Conservation (phyloP, 2,797 vertebrate species). For the Apodemus agrarius region DNA sequence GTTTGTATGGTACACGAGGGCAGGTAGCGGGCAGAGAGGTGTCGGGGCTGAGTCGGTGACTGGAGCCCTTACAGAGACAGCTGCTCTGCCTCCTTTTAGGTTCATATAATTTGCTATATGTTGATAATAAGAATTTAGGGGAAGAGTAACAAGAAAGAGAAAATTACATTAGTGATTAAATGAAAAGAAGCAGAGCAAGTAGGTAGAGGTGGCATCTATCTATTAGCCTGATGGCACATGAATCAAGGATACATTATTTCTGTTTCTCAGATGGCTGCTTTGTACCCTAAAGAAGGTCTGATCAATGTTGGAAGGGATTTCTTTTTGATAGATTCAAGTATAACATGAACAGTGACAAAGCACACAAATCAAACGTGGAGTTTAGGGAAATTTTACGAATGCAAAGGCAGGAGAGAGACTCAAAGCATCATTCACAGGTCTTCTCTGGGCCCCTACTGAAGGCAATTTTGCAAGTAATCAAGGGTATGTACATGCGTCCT, state of each 20-base stretch:
- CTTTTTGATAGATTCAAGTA: neutral
- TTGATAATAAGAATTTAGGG: slow-evolving; percentile 33
- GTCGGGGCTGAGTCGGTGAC: neutral
- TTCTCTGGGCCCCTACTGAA: neutral
- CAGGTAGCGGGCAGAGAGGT: neutral
- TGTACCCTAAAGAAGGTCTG: neutral
- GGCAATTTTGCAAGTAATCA: neutral
- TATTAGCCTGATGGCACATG: neutral
- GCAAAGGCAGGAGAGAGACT: neutral
- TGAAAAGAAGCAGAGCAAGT: neutral
- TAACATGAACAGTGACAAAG: neutral
- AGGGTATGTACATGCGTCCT: neutral
- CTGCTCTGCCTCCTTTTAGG: neutral
- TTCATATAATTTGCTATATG: neutral
- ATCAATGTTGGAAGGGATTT: neutral
- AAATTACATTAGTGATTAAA: neutral
- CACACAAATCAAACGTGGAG: neutral
- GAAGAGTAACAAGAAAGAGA: slow-evolving; percentile 24
- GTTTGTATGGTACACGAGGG: neutral
- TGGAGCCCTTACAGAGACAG: neutral
- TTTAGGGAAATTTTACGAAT: neutral
- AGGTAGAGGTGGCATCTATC: neutral
- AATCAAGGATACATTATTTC: neutral
- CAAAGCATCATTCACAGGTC: neutral
- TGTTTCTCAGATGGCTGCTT: neutral